Evolutionary conservation across 2,797 vertebrate genomes (phyloP).

Genomic region (Danio albolineatus): DNA sequence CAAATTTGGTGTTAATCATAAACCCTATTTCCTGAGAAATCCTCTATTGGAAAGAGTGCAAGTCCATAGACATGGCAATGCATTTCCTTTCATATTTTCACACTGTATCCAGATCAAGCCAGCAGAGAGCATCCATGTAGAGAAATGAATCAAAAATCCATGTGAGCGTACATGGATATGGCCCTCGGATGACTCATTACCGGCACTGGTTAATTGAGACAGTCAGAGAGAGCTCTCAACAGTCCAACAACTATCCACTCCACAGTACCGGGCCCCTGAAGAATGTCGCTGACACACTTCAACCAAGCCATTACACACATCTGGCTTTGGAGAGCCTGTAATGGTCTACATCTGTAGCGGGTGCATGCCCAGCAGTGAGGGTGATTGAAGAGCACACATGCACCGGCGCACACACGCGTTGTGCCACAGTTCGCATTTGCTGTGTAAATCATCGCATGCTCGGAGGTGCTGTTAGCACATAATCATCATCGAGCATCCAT

Average conservation of each 20-base stretch:
- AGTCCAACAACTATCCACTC: slow-evolving; percentile 26
- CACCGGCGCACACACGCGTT: neutral
- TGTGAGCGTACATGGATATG: slow-evolving; percentile 45
- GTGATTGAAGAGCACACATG: neutral
- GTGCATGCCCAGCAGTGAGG: neutral
- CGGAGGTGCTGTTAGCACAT: slow-evolving; percentile 22
- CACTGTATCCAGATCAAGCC: slow-evolving; percentile 43
- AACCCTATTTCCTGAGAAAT: neutral
- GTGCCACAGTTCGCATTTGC: neutral
- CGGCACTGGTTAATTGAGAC: slow-evolving; percentile 49
- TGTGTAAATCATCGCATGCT: slow-evolving; percentile 25
- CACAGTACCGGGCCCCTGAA: slow-evolving; percentile 7
- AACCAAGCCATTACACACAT: slow-evolving; percentile 32
- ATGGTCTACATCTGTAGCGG: slow-evolving; percentile 36
- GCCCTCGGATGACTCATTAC: slow-evolving; percentile 60
- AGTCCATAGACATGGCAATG: neutral
- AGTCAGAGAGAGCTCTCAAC: slow-evolving; percentile 30
- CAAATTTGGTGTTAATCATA: no score
- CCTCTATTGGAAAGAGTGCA: neutral
- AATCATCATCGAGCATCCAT: slow-evolving; percentile 48
- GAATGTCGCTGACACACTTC: slow-evolving; percentile 22
- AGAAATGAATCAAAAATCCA: slow-evolving; percentile 59
- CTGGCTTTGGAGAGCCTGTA: slow-evolving; percentile 39
- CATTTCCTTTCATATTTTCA: neutral
- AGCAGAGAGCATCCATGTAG: slow-evolving; percentile 48